Conservation (phyloP, 2,888 invertebrate genomes). For the Dichetophora obliterata region DNA sequence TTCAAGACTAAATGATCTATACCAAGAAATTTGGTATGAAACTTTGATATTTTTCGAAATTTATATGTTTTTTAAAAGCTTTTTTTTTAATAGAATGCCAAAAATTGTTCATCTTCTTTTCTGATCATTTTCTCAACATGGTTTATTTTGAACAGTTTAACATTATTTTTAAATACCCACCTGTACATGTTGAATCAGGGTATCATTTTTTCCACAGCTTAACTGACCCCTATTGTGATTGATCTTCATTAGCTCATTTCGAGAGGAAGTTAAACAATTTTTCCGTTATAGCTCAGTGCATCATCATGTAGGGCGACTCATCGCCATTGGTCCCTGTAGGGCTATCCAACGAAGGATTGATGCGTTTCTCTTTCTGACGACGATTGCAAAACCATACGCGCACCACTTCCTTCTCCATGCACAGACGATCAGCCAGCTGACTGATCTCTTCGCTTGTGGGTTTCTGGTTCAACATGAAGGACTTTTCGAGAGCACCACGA, state of each 20-base stretch:
- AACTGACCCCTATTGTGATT: not conserved
- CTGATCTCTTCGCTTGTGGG: conserved; percentile 97
- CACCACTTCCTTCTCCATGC: conserved; percentile 98
- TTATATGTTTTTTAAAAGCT: too few relatives aligned
- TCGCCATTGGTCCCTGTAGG: conserved; percentile 75
- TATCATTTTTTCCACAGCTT: not conserved
- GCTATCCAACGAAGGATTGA: conserved; percentile 86
- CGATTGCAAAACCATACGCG: conserved; percentile 96
- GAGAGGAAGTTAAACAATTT: not conserved
- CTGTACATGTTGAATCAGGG: conserved; percentile 40
- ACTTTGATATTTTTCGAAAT: too few relatives aligned
- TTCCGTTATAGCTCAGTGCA: conserved; percentile 37
- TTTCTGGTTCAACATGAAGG: conserved; percentile 94
- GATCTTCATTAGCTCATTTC: not conserved
- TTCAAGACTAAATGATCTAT: too few relatives aligned
- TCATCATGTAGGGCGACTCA: conserved; percentile 66
- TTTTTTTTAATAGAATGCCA: too few relatives aligned
- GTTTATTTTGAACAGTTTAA: not conserved
- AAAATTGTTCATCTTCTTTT: not conserved
- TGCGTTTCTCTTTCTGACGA: conserved; percentile 96
- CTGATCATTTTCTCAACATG: not conserved
- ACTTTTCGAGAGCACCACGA: conserved; percentile 93
- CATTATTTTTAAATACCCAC: conserved; percentile 18
- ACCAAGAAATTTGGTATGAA: too few relatives aligned
- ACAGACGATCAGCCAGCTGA: conserved; percentile 90